Evolutionary conservation across 2,113 vertebrate species (phyloP), one percentile per base, ranked within the genome.

Genomic region (Redunca redunca): DNA sequence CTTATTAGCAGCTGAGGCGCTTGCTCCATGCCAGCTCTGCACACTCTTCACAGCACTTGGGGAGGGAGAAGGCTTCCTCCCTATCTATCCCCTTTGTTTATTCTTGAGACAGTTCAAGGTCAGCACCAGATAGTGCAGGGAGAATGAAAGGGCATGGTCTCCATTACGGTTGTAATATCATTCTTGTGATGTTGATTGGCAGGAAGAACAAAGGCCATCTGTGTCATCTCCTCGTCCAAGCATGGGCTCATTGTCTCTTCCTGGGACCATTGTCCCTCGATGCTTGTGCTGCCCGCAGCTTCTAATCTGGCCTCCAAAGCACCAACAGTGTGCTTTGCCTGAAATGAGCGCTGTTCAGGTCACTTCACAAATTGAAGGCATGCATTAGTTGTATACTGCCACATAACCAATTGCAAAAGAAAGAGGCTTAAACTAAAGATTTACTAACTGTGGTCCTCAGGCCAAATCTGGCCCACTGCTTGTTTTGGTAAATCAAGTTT

Each of bases 401-500:
- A 2, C 14, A 16, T 50, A 36, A 80, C 25, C 90, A 60, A 84
- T 57, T 36, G 53, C n/a, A 93, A 80, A 78, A 64, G 11, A 12
- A 30, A 84, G 33, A 26, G 74, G 55, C 55, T 95, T 91, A 67
- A 86, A 55, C 26, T 28, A 40, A 57, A 81, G 40, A 4, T 82
- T 26, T 50, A 33, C 30, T n/a, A 64, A 85, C 28, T 12, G 26
- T 52, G 52, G 87, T 23, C 43, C 14, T 92, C 36, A 57, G 81
- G 71, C 7, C n/a, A 82, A 81, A 87, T 77, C 4, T 86, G 58
- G 40, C 36, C 53, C 21, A 15, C 21, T 25, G 10, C 57, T 80
- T 94, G 23, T 83, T 30, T 88, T 74, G 89, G 15, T 93, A 92
- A 92, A 86, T 87, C 85, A 95, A 93, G 53, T 90, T 86, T 94